Base-by-base conservation (phyloP, 2,113 vertebrate species). In the Uria aalge region DNA sequence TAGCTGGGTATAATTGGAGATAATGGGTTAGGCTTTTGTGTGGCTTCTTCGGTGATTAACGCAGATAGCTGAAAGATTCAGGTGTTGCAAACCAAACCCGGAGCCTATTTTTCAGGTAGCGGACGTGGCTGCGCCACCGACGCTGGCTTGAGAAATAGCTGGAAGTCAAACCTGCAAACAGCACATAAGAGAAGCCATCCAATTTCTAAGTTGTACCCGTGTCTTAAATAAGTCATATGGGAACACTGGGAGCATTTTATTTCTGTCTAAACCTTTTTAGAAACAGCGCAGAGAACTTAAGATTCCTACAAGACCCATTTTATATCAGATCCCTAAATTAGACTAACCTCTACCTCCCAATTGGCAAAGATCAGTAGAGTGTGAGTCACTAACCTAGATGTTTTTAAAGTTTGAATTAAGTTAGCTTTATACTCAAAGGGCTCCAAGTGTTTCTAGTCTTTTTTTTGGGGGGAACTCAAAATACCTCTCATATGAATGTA, bases 401-500 rank as follows among this genome's bases (percentile, higher is more conserved):
- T 36, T 79, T 69, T 74, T 78, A 74, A 57, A 56, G 43, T 55
- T 81, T n/a, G 71, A 75, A 69, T 85, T 79, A 26, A 74, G 80
- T 68, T 67, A 41, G 80, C 92, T 94, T 94, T 96, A 87, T 76
- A 87, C 91, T 83, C 78, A 78, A 97, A 96, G 97, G 96, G 95
- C 93, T 96, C 93, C 92, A 66, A 95, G 90, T 50, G 85, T 96
- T 93, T 83, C 86, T 96, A 68, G 34, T 59, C 45, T 92, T 92
- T 93, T 68, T 68, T 76, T 92, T 68, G 19, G 79, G 94, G 47
- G 19, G 6, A 88, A 72, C 69, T 94, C 76, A n/a, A 82, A 81
- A 95, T 93, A 93, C 94, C 96, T 95, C 92, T 95, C 83, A 93
- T 23, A 4, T 95, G 96, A 97, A 97, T 97, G 96, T 97, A 98